Conservation (phyloP, 2,888 invertebrate genomes). For the Phyllotreta cruciferae region DNA sequence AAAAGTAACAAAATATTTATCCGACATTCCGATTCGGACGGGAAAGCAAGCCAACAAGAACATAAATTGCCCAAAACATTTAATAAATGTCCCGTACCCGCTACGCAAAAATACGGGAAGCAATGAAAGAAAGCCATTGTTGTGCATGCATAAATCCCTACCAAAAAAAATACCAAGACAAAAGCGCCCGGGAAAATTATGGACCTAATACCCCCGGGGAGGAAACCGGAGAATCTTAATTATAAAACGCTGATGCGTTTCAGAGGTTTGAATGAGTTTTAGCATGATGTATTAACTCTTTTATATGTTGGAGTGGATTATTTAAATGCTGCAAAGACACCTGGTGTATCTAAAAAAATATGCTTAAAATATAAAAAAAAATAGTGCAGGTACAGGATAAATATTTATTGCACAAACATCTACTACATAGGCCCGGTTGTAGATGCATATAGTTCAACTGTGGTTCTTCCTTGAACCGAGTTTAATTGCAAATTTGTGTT, state of each 20-base stretch:
- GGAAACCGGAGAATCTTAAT: conserved; percentile 47
- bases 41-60: conserved; percentile 30
- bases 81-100: conserved; percentile 39
- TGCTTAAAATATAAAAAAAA: too few species aligned
- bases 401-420: too few species aligned
- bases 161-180: conserved; percentile 34
- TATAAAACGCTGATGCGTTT: conserved; percentile 44
- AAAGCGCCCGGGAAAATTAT: conserved; percentile 36
- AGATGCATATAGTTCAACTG: too few species aligned
- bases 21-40: conserved; percentile 32
- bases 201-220: conserved; percentile 36
- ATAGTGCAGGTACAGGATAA: too few species aligned
- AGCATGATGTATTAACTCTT: conserved; percentile 6
- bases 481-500: too few species aligned
- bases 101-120: conserved; percentile 37
- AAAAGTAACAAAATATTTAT: conserved; percentile 27
- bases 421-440: too few species aligned
- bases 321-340: too few species aligned
- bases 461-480: too few species aligned
- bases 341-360: too few species aligned
- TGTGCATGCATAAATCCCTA: conserved; percentile 39
- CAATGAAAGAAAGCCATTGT: conserved; percentile 38
- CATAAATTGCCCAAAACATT: conserved; percentile 32
- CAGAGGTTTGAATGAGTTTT: conserved; percentile 17
- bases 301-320: too few species aligned